A percentile compares a stretch with the other conserved stretches of the same genome.
These are phyloP conservation scores for Poeciliopsis occidentalis DNA, from an alignment of 2,113 vertebrate species.

Conservation along the genomic window DNA sequence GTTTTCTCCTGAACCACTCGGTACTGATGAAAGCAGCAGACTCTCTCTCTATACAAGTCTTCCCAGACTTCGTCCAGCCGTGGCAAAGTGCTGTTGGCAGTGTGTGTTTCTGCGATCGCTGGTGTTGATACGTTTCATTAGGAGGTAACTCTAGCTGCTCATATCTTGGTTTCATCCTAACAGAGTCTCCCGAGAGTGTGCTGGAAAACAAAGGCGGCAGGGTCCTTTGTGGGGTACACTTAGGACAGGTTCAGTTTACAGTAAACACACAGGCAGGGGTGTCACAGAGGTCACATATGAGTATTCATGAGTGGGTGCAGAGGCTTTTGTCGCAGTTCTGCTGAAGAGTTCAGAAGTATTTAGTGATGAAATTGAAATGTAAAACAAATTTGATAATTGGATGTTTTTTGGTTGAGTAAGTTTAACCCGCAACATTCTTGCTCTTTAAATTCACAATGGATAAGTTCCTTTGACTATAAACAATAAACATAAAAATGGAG, in stretches of 20 bases:
- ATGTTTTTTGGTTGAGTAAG: not conserved
- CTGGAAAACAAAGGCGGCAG: conserved; percentile 60
- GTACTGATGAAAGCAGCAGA: conserved; percentile 3
- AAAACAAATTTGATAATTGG: not conserved
- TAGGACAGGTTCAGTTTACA: conserved; percentile 74
- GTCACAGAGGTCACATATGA: conserved; percentile 62
- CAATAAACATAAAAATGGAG: too few species aligned
- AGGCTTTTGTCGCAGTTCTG: conserved; percentile 42
- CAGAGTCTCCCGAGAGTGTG: conserved; percentile 58
- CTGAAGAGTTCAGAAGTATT: conserved; percentile 40
- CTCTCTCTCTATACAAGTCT: conserved; percentile 14
- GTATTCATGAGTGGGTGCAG: conserved; percentile 54
- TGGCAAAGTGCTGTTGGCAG: conserved; percentile 40
- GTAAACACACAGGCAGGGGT: conserved; percentile 73
- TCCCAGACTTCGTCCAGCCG: conserved; percentile 42
- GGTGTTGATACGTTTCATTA: conserved; percentile 74
- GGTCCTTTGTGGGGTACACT: conserved; percentile 57
- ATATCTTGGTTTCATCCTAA: conserved; percentile 56
- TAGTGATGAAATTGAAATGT: conserved; percentile 17
- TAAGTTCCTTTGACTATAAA: not conserved
- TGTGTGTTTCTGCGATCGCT: conserved; percentile 62
- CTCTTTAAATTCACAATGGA: not conserved
- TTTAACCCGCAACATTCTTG: not conserved
- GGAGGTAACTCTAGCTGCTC: conserved; percentile 73
- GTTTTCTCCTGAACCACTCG: not conserved